Conservation (phyloP, 1,140 invertebrate species). For the Tetragonula clypearis region DNA sequence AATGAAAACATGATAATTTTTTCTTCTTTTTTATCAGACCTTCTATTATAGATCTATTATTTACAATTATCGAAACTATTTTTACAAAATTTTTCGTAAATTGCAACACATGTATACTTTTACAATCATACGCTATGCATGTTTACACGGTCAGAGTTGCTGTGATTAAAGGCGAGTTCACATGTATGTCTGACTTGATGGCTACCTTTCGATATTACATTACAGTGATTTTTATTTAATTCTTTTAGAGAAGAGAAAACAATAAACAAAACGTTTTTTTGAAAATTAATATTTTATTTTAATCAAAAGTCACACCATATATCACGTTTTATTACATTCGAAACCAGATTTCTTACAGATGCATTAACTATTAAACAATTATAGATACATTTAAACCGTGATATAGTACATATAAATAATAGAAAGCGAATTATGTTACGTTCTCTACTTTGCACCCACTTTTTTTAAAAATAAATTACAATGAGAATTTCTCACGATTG, state of each 20-base stretch:
- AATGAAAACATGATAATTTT: conserved; percentile 13
- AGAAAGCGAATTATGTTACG: not conserved
- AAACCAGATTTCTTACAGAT: not conserved
- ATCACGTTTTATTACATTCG: not conserved
- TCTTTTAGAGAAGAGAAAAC: not conserved
- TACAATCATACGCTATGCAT: not conserved
- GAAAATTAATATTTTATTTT: conserved; percentile 35
- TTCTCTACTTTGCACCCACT: not conserved
- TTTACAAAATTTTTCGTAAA: not conserved
- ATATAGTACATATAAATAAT: not conserved
- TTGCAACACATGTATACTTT: not conserved
- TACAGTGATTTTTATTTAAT: not conserved
- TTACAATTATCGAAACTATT: not conserved
- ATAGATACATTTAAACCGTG: not conserved
- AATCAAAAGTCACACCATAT: conserved; percentile 8
- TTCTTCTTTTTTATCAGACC: not conserved
- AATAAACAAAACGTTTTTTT: not conserved
- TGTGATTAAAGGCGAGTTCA: not conserved
- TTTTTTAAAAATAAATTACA: conserved; percentile 17
- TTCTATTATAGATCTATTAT: not conserved
- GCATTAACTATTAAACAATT: not conserved
- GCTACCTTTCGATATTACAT: not conserved
- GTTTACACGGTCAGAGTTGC: not conserved
- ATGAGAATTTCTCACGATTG: not conserved
- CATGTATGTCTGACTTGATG: not conserved